A percentile compares a stretch with the other conserved stretches of the same genome.
These are phyloP conservation scores for Diadophis punctatus DNA, from an alignment of 2,113 vertebrate species.

Conservation along the genomic window DNA sequence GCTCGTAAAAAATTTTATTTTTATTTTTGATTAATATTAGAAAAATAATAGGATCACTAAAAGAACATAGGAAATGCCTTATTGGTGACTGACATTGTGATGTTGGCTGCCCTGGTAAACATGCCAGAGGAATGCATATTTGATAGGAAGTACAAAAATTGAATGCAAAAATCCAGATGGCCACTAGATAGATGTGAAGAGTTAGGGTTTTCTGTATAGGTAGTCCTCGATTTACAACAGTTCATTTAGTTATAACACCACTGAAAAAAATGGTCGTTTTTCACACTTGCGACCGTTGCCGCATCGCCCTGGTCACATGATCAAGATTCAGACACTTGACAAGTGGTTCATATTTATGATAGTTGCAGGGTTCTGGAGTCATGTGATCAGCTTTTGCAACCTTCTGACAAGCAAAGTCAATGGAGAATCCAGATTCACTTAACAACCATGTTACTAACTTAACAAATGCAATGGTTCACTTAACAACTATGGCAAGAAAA, in stretches of 20 bases:
- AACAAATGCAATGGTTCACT: not conserved
- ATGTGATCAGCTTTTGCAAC: not conserved
- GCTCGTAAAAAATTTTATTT: too few species aligned
- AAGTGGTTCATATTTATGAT: not conserved
- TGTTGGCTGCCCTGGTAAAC: slow-evolving; percentile 8
- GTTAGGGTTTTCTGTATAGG: not conserved
- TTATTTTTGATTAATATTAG: not conserved
- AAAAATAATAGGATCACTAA: not conserved
- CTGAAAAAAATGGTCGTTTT: not conserved
- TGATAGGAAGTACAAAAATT: not conserved
- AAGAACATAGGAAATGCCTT: not conserved
- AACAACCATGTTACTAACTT: not conserved
- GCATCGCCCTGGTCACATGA: not conserved
- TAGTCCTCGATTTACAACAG: not conserved
- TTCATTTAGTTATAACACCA: not conserved
- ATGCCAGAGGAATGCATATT: slow-evolving; percentile 1
- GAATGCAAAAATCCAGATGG: not conserved
- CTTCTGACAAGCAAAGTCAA: not conserved
- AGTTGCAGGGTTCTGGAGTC: not conserved
- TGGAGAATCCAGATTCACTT: not conserved
- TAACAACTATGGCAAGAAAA: not conserved
- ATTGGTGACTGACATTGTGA: not conserved
- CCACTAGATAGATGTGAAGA: not conserved
- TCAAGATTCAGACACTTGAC: not conserved
- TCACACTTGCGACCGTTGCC: not conserved